Evolutionary conservation across 2,113 vertebrate genomes (phyloP).

Genomic region (Pseudonaja textilis): DNA sequence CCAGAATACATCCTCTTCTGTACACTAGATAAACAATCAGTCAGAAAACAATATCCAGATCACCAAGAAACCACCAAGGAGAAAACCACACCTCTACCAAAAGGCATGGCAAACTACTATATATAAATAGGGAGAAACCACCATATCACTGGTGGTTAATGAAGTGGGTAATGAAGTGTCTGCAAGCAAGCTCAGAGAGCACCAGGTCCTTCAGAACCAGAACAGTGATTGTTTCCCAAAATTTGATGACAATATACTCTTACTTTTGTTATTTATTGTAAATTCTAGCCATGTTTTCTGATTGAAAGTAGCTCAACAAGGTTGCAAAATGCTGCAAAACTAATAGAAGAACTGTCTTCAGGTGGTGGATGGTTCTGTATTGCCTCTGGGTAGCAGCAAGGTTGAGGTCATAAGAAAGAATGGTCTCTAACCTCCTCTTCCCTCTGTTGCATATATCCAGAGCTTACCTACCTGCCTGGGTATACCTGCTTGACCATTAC

Average conservation of each 20-base stretch:
- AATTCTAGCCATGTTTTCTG: background rate
- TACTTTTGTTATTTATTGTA: background rate
- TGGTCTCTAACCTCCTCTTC: background rate
- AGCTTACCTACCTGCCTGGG: background rate
- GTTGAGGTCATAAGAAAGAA: background rate
- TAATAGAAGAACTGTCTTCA: background rate
- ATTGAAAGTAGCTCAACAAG: background rate
- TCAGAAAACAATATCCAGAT: background rate
- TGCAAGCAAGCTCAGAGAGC: background rate
- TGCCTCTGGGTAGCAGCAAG: background rate
- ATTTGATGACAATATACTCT: background rate
- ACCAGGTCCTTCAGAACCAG: background rate
- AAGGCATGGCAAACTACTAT: background rate
- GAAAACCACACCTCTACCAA: background rate
- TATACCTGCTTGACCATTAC: background rate
- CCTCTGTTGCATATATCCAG: background rate
- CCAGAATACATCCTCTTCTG: background rate
- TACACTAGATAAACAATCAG: background rate
- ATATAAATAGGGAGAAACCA: background rate
- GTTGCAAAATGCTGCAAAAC: background rate
- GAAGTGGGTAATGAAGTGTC: background rate
- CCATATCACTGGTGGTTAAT: background rate
- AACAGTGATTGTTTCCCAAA: background rate
- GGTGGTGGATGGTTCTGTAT: background rate
- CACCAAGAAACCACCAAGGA: too few relatives aligned